These are phyloP conservation scores for Drosophila erecta DNA, from an alignment of 1,140 invertebrate species.

Conservation along the genomic window DNA sequence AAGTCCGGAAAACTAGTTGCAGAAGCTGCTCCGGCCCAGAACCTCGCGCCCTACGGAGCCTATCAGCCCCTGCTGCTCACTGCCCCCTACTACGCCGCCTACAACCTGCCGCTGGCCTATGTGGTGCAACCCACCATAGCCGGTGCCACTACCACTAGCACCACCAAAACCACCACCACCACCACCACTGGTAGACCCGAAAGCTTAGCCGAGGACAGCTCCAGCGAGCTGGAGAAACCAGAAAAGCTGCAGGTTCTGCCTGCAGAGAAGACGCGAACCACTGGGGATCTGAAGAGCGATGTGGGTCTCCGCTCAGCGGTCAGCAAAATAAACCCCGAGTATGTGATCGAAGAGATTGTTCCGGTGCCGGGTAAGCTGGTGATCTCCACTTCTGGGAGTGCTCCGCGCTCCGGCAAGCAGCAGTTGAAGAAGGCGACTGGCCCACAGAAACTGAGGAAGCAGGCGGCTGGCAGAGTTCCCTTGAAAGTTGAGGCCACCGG, in stretches of 20 bases:
- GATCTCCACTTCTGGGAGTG: constrained; percentile 46
- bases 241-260: constrained; percentile 58
- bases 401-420: neutral
- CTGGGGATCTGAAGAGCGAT: constrained; percentile 64
- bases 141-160: constrained; percentile 4
- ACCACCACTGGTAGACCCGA: constrained; percentile 19
- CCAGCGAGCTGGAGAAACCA: constrained; percentile 36
- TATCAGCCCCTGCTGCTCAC: constrained; percentile 34
- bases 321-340: constrained; percentile 69
- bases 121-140: constrained; percentile 52
- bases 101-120: constrained; percentile 50
- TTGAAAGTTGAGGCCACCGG: constrained; percentile 82
- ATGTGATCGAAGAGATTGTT: constrained; percentile 77
- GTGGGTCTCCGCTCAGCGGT: constrained; percentile 57
- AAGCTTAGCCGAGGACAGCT: constrained; percentile 39
- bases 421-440: constrained; percentile 6
- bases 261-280: constrained; percentile 46
- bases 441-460: constrained; percentile 39
- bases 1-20: constrained; percentile 17
- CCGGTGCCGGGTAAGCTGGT: constrained; percentile 68
- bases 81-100: constrained; percentile 56
- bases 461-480: neutral
- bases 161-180: constrained; percentile 49
- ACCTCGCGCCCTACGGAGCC: constrained; percentile 31
- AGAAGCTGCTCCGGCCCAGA: constrained; percentile 11